These are phyloP conservation scores for Syrista parreyssii DNA, from an alignment of 2,888 invertebrate species.

Conservation along the genomic window DNA sequence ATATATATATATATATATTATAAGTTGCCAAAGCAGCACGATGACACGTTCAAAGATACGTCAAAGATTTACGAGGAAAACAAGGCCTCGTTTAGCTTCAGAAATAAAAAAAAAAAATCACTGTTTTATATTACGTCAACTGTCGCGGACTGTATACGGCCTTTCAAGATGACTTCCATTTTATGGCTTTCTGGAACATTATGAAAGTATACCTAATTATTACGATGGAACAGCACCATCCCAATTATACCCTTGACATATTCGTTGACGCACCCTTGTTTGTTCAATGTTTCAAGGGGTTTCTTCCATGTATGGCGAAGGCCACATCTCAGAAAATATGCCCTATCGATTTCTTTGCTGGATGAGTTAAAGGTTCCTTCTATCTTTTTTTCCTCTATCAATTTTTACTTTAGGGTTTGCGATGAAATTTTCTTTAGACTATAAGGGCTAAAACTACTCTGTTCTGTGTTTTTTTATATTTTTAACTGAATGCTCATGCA, in stretches of 20 bases:
- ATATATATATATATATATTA: background rate
- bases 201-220: background rate
- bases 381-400: background rate
- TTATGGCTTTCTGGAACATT: background rate
- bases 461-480: background rate
- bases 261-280: background rate
- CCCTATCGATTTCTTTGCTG: background rate
- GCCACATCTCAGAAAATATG: background rate
- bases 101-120: conserved; percentile 15
- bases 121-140: background rate
- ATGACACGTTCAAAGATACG: background rate
- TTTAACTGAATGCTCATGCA: background rate
- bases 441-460: no score
- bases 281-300: background rate
- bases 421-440: background rate
- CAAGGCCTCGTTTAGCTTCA: background rate
- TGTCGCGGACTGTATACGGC: background rate
- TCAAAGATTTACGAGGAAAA: background rate
- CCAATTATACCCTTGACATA: background rate
- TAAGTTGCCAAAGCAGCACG: background rate
- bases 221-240: background rate
- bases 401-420: background rate
- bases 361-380: background rate
- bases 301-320: background rate
- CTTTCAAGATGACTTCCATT: background rate